These are phyloP conservation scores for Apamea crenata DNA, from an alignment of 2,888 invertebrate genomes.

Conservation along the genomic window DNA sequence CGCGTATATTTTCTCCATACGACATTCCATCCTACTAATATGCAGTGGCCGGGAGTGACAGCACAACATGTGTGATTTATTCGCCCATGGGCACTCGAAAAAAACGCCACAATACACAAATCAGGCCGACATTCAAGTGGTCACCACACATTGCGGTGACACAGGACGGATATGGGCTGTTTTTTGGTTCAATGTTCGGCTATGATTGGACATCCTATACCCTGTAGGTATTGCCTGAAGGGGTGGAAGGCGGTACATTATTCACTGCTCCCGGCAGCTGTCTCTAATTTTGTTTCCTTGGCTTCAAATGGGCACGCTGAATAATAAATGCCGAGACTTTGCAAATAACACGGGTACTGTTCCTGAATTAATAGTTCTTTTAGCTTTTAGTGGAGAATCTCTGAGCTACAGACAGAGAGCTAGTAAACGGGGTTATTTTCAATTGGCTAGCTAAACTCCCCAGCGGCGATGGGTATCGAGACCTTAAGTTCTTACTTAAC, in stretches of 20 bases:
- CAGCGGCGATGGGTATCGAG: not conserved
- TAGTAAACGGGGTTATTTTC: not conserved
- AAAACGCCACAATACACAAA: constrained; percentile 67
- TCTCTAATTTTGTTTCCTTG: constrained; percentile 63
- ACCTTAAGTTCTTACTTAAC: no score
- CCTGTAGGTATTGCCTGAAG: constrained; percentile 13
- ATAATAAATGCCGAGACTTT: constrained; percentile 61
- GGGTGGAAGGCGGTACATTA: constrained; percentile 62
- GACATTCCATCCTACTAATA: constrained; percentile 12
- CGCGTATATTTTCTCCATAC: not conserved
- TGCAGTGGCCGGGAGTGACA: constrained; percentile 31
- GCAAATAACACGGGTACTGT: constrained; percentile 51
- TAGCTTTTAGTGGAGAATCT: constrained; percentile 15
- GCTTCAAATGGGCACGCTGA: constrained; percentile 54
- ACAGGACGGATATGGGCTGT: constrained; percentile 55
- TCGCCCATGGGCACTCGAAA: constrained; percentile 53
- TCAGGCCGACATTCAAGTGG: constrained; percentile 64
- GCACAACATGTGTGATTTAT: constrained; percentile 61
- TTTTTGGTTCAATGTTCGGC: constrained; percentile 51
- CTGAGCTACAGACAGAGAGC: constrained; percentile 7
- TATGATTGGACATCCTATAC: constrained; percentile 46
- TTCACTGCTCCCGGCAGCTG: constrained; percentile 65
- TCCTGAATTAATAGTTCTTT: constrained; percentile 49
- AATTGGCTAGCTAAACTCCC: not conserved
- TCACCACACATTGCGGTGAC: constrained; percentile 57